Evolutionary conservation across 1,140 invertebrate genomes (phyloP).

Genomic region (Drosophila truncata): DNA sequence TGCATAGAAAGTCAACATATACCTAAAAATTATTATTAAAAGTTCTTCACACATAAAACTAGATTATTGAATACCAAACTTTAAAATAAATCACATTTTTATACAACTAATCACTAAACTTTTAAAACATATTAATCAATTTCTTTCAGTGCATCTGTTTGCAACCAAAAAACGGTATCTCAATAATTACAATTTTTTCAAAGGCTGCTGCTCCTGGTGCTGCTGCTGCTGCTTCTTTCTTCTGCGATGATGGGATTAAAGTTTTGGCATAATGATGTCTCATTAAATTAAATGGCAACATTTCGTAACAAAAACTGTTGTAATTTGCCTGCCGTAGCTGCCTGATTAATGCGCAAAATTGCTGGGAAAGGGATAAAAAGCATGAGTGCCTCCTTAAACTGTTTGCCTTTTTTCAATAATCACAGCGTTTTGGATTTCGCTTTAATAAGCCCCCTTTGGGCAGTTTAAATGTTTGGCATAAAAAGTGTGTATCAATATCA

Average conservation of each 20-base stretch:
- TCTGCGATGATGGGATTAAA: slow-evolving; percentile 51
- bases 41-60: neutral
- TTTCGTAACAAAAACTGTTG: slow-evolving; percentile 45
- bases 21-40: too few relatives aligned
- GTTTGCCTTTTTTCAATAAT: slow-evolving; percentile 25
- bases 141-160: slow-evolving; percentile 4
- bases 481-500: slow-evolving; percentile 46
- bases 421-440: slow-evolving; percentile 8
- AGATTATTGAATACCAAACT: neutral
- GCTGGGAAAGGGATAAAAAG: slow-evolving; percentile 3
- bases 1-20: too few relatives aligned
- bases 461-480: slow-evolving; percentile 36
- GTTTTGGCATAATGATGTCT: slow-evolving; percentile 63
- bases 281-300: slow-evolving; percentile 64
- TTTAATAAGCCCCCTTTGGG: slow-evolving; percentile 21
- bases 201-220: neutral
- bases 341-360: slow-evolving; percentile 38
- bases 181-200: slow-evolving; percentile 59
- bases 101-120: too few relatives aligned
- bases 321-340: slow-evolving; percentile 43
- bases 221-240: slow-evolving; percentile 11
- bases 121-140: neutral
- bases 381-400: slow-evolving; percentile 18
- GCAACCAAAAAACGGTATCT: slow-evolving; percentile 30
- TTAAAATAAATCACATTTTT: neutral